These are phyloP conservation scores for Fukomys damarensis DNA, from an alignment of 2,113 vertebrate species.

Conservation along the genomic window DNA sequence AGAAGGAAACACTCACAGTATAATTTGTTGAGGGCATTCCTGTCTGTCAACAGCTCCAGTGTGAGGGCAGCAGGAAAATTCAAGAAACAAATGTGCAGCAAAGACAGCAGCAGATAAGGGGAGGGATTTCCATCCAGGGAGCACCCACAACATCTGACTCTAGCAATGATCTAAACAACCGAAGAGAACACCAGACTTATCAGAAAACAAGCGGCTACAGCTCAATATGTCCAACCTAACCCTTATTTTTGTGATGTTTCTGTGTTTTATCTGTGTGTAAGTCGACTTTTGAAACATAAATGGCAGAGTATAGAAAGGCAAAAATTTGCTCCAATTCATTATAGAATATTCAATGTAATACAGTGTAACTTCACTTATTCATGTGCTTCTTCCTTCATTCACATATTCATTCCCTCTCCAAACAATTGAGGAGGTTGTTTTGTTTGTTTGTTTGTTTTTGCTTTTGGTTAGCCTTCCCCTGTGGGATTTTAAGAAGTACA, in stretches of 20 bases:
- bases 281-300: neutral
- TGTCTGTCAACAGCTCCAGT: neutral
- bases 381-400: neutral
- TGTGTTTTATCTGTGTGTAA: neutral
- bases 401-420: neutral
- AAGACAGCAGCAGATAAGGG: neutral
- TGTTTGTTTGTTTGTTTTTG: neutral
- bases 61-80: neutral
- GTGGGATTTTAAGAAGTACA: neutral
- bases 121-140: neutral
- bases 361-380: neutral
- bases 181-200: neutral
- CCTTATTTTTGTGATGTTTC: neutral
- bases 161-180: neutral
- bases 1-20: neutral
- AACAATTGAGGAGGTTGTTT: neutral
- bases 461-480: neutral
- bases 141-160: neutral
- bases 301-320: neutral
- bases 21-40: neutral
- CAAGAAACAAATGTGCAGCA: neutral
- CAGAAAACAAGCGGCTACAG: neutral
- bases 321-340: neutral
- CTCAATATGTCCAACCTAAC: neutral
- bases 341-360: neutral